Conservation (phyloP, 2,888 invertebrate species). For the Oxyscelio sp. region DNA sequence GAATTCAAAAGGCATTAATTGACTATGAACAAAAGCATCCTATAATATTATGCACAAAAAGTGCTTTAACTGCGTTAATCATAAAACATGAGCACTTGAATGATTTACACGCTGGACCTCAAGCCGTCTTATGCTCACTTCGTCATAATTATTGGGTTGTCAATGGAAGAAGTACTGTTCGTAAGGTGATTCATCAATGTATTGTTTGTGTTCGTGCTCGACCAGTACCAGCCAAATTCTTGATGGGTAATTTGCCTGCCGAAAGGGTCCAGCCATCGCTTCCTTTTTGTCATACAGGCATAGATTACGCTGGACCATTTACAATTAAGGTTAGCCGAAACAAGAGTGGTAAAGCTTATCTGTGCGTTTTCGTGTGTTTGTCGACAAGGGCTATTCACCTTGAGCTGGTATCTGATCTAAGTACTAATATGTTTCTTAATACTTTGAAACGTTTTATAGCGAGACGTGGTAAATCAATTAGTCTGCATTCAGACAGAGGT, state of each 20-base stretch:
- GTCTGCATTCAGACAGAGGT: conserved; percentile 74
- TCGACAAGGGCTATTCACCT: conserved; percentile 73
- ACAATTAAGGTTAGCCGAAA: conserved; percentile 29
- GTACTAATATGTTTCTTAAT: conserved; percentile 71
- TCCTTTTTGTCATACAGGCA: conserved; percentile 71
- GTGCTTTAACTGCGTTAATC: conserved; percentile 26
- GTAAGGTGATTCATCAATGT: neutral
- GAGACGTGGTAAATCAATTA: conserved; percentile 53
- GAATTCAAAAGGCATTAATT: conserved; percentile 37
- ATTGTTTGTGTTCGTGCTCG: neutral
- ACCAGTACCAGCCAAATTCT: neutral
- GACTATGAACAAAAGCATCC: conserved; percentile 32
- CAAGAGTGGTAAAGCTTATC: conserved; percentile 59
- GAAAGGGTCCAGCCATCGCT: conserved; percentile 61
- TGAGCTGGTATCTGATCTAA: conserved; percentile 60
- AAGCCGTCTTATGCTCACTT: neutral
- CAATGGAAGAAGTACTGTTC: neutral
- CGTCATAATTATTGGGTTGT: conserved; percentile 19
- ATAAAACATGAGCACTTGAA: conserved; percentile 31
- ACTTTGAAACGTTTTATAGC: too few relatives aligned
- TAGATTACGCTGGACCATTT: conserved; percentile 56
- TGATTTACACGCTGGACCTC: conserved; percentile 35
- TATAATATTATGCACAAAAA: conserved; percentile 23
- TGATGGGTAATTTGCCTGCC: conserved; percentile 19
- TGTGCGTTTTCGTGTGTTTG: conserved; percentile 75